Base-by-base conservation (phyloP, 2,888 invertebrate species). In the Eilema depressum region DNA sequence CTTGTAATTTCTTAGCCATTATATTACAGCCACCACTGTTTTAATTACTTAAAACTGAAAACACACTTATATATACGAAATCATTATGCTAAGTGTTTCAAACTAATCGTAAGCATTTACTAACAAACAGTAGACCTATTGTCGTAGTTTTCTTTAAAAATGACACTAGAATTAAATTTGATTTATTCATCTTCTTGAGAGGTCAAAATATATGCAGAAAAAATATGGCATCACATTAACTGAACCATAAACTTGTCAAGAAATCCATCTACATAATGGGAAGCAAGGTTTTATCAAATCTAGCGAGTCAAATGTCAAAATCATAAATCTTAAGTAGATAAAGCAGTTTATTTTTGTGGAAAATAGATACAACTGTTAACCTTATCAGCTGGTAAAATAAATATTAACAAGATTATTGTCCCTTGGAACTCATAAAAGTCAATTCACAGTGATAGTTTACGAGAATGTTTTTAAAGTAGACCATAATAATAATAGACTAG, bases 291-390 rank as follows among this genome's bases (percentile, higher is more conserved):
- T 72, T 68, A 72, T 68, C 67, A 66, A 61, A 63, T 63, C 61
- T 8, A 59, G 33, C 64, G 57, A 60, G 66, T 66, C 69, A 37
- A 53, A 69, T 63, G 66, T 69, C 63, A 69, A 28, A 66, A 33
- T 53, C 66, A 62, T 72, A 65, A 71, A 41, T 68, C 37, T 71
- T n/a, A 23, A 0, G n/a, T 28, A 62, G 72, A 73, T 73, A 69
- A 69, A 37, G 72, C 67, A 59, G 66, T 69, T 73, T 69, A 73
- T 73, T 33, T 59, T 63, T 63, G 69, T 66, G 25, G 63, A 61
- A 33, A 28, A 53, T 12, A 66, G 65, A 72, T 62, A 65, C 60
- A 25, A 47, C n/a, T 25, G 28, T 47, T n/a, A 30, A 67, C 33
- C 57, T 71, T 71, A 71, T 68, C 71, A 59, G 41, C 17, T 23